Conservation (phyloP, 2,113 vertebrate genomes). For the Pleuronectes platessa region DNA sequence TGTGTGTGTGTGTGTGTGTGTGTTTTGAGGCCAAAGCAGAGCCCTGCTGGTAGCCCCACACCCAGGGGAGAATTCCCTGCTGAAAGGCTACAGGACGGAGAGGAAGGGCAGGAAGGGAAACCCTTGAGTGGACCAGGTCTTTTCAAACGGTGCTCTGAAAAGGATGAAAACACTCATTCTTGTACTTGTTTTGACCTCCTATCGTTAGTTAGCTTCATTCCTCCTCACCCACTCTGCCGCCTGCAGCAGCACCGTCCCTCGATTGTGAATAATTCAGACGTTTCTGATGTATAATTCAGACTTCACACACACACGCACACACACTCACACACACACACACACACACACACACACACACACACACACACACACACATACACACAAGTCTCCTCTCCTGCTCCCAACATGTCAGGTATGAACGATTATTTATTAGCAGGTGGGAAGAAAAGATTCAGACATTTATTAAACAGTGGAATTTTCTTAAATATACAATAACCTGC, state of each 20-base stretch:
- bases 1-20: neutral
- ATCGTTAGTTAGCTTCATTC: conserved; percentile 25
- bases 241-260: conserved; percentile 10
- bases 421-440: too few relatives aligned
- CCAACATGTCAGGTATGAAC: too few relatives aligned
- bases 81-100: conserved; percentile 37
- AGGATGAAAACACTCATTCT: conserved; percentile 56
- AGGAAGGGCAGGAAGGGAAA: conserved; percentile 62
- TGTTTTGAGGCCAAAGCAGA: conserved; percentile 43
- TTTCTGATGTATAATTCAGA: conserved; percentile 60
- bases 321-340: too few relatives aligned
- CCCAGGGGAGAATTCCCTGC: conserved; percentile 51
- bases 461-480: conserved; percentile 17
- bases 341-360: too few relatives aligned
- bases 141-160: conserved; percentile 36
- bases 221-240: conserved; percentile 1
- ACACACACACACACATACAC: too few relatives aligned
- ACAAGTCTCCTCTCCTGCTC: too few relatives aligned
- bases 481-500: neutral
- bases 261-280: conserved; percentile 63
- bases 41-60: conserved; percentile 53
- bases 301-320: too few relatives aligned
- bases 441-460: conserved; percentile 11
- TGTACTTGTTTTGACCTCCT: conserved; percentile 10
- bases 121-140: conserved; percentile 23